Percentiles rank a stretch among this genome's conserved stretches.
Evolutionary conservation across 2,113 vertebrate species (phyloP).

Genomic region (Oceanites oceanicus): DNA sequence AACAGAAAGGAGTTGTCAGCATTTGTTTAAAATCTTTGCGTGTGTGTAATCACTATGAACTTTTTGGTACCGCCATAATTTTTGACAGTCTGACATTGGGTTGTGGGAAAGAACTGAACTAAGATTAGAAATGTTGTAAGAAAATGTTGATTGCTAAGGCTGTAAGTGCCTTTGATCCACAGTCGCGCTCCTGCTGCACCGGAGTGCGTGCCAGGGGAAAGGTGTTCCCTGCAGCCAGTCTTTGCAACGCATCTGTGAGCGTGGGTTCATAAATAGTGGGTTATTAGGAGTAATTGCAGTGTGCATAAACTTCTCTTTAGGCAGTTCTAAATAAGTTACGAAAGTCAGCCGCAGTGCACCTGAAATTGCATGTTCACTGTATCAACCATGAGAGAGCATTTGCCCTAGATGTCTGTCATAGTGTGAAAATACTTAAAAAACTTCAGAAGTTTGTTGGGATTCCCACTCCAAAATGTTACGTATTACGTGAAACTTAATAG

Average conservation of each 20-base stretch:
- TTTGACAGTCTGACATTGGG: background rate
- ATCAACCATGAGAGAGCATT: rapidly evolving
- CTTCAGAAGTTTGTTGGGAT: background rate
- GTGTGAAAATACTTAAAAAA: background rate
- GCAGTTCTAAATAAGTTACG: background rate
- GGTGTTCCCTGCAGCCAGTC: conserved; percentile 43
- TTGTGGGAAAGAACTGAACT: background rate
- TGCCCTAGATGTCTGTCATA: background rate
- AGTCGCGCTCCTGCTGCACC: background rate
- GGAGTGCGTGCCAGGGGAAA: background rate
- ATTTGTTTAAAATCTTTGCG: rapidly evolving
- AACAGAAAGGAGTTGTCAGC: background rate
- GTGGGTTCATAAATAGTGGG: background rate
- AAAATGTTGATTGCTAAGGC: background rate
- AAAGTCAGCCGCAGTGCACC: background rate
- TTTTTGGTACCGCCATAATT: background rate
- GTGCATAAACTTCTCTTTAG: background rate
- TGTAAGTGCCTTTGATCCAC: background rate
- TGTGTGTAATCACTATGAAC: background rate
- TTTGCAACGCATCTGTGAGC: background rate
- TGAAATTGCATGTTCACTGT: background rate
- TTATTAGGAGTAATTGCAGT: background rate
- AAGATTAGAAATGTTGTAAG: background rate
- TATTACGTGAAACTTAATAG: background rate
- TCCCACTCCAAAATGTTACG: background rate